phyloP scores from a whole-genome alignment of 2,113 vertebrate genomes.

The Thermophis baileyi region DNA sequence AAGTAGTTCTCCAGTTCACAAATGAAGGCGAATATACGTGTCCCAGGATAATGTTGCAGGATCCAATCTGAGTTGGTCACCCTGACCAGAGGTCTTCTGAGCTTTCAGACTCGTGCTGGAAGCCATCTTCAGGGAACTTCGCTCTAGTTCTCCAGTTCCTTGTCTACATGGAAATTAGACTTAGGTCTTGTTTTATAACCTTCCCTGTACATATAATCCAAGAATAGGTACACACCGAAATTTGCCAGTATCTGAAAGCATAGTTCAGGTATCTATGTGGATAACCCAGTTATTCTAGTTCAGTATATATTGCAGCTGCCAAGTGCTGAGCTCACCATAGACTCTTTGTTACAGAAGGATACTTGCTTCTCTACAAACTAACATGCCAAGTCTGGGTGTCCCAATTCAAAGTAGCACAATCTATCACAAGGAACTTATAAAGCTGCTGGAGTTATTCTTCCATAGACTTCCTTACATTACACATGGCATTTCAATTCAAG shows the following conservation, averaged over 20 bases:
- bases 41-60: no score
- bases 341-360: not conserved
- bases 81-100: no score
- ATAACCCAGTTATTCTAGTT: not conserved
- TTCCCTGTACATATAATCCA: not conserved
- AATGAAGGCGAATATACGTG: no score
- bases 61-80: no score
- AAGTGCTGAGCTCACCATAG: not conserved
- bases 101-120: no score
- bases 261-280: not conserved
- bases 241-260: not conserved
- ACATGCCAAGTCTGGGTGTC: not conserved
- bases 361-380: not conserved
- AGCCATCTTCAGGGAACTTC: no score
- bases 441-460: not conserved
- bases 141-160: not conserved
- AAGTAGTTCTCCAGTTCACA: not conserved
- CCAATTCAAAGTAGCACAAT: not conserved
- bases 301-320: not conserved
- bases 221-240: not conserved
- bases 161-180: not conserved
- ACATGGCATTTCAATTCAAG: constrained; percentile 4
- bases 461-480: not conserved
- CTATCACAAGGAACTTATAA: not conserved
- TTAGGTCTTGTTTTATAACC: not conserved